phyloP scores from a whole-genome alignment of 1,140 invertebrate species.

The Rhynchophorus ferrugineus region DNA sequence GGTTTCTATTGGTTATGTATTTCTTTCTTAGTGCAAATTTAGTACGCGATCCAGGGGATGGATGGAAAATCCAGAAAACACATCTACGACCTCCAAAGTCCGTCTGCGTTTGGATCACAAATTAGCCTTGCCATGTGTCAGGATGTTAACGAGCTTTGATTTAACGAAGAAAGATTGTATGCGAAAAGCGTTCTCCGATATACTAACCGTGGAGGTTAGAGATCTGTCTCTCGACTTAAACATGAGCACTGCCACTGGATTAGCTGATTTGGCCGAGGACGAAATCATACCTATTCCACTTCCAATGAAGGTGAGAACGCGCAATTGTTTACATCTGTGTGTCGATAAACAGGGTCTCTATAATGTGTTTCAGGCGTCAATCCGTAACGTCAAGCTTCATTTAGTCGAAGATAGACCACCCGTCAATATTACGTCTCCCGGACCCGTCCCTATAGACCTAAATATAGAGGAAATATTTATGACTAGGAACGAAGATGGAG shows the following conservation, averaged over 20 bases:
- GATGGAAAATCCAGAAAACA: conserved; percentile 49
- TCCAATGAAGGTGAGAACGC: conserved; percentile 68
- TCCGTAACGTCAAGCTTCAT: conserved; percentile 62
- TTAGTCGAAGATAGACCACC: conserved; percentile 74
- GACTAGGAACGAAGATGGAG: conserved; percentile 56
- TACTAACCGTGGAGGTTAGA: conserved; percentile 54
- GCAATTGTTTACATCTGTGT: conserved; percentile 5
- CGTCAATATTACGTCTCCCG: conserved; percentile 74
- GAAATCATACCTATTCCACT: conserved; percentile 71
- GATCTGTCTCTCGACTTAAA: conserved; percentile 63
- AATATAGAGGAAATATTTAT: conserved; percentile 62
- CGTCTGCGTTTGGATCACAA: conserved; percentile 54
- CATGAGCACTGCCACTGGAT: conserved; percentile 70
- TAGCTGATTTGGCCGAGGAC: conserved; percentile 78
- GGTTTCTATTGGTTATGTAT: too few species aligned
- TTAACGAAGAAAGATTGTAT: conserved; percentile 42
- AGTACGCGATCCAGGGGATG: conserved; percentile 61
- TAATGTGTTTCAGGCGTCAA: conserved; percentile 51
- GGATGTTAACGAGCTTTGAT: conserved; percentile 27
- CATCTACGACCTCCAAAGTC: conserved; percentile 31
- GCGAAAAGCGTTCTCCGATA: conserved; percentile 39
- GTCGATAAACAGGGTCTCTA: not conserved
- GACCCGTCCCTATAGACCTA: conserved; percentile 70
- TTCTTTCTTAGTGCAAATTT: conserved; percentile 56
- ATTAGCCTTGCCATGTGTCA: conserved; percentile 33